Percentiles rank a stretch among this genome's conserved stretches.
These are phyloP conservation scores for Hydrocynus forskahlii DNA, from an alignment of 2,797 vertebrate species.

Conservation along the genomic window DNA sequence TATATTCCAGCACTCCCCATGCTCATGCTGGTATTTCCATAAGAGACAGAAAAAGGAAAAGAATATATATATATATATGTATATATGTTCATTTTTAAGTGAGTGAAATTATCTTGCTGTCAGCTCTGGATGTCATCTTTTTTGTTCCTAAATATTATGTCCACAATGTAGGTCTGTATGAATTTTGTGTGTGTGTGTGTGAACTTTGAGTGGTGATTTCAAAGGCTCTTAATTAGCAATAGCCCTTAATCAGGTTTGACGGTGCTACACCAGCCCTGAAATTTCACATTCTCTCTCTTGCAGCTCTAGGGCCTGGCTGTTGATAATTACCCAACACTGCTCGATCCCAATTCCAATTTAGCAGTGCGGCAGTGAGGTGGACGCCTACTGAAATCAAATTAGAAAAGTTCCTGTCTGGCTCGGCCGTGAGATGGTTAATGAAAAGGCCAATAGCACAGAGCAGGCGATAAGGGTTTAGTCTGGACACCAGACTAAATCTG, in stretches of 20 bases:
- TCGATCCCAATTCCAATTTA: constrained; percentile 75
- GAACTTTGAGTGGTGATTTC: constrained; percentile 35
- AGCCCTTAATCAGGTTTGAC: constrained; percentile 17
- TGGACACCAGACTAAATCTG: constrained; percentile 15
- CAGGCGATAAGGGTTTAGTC: constrained; percentile 49
- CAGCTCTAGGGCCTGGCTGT: constrained; percentile 52
- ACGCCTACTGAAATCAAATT: constrained; percentile 61
- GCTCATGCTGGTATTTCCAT: neutral
- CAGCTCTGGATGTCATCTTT: neutral
- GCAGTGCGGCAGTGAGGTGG: constrained; percentile 52
- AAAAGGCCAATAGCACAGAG: constrained; percentile 40
- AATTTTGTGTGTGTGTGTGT: constrained; percentile 21
- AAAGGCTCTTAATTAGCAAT: constrained; percentile 40
- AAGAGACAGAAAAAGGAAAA: neutral
- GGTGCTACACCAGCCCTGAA: constrained; percentile 7
- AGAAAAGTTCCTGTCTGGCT: constrained; percentile 46
- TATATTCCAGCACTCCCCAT: neutral
- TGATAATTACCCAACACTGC: constrained; percentile 70
- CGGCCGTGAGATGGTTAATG: constrained; percentile 47
- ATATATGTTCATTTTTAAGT: neutral
- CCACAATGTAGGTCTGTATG: too few species aligned
- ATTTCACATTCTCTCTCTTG: constrained; percentile 33
- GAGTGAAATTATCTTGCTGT: neutral
- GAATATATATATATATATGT: too few species aligned
- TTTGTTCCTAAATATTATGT: neutral